These are phyloP conservation scores for Dilophus febrilis DNA, from an alignment of 2,888 invertebrate genomes.

Conservation along the genomic window DNA sequence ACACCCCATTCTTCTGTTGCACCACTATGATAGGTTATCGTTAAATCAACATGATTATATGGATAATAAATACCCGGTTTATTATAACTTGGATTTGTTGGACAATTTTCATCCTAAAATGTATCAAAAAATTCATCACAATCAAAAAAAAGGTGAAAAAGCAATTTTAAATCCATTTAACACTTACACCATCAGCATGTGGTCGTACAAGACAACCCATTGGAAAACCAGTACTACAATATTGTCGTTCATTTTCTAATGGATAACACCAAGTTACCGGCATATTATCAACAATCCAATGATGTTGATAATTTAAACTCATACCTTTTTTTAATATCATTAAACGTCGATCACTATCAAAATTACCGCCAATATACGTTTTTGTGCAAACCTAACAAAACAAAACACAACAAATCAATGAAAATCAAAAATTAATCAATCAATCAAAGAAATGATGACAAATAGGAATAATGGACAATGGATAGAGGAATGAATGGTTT, in stretches of 20 bases:
- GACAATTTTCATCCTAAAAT: conserved; percentile 34
- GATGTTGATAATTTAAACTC: conserved; percentile 91
- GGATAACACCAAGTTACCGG: conserved; percentile 95
- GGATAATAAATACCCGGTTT: conserved; percentile 68
- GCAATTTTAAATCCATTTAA: no score
- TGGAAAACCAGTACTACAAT: conserved; percentile 92
- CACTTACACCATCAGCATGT: conserved; percentile 16
- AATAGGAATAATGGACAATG: neutral
- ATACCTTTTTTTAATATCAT: conserved; percentile 80
- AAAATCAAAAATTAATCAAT: neutral
- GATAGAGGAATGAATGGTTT: neutral
- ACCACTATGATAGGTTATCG: conserved; percentile 85
- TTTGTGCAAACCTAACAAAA: conserved; percentile 39
- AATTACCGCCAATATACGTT: conserved; percentile 47
- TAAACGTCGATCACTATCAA: conserved; percentile 49
- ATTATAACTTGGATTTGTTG: conserved; percentile 38
- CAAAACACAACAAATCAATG: neutral
- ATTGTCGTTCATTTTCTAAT: conserved; percentile 53
- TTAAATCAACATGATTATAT: conserved; percentile 92
- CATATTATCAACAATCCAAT: conserved; percentile 99
- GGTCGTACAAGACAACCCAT: conserved; percentile 82
- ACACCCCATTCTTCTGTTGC: conserved; percentile 73
- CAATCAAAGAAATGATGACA: neutral
- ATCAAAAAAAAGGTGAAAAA: neutral
- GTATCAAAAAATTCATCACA: neutral